A percentile compares a stretch with the other conserved stretches of the same genome.
These are phyloP conservation scores for Oncopodura yosiiana DNA, from an alignment of 1,140 invertebrate genomes.

Conservation along the genomic window DNA sequence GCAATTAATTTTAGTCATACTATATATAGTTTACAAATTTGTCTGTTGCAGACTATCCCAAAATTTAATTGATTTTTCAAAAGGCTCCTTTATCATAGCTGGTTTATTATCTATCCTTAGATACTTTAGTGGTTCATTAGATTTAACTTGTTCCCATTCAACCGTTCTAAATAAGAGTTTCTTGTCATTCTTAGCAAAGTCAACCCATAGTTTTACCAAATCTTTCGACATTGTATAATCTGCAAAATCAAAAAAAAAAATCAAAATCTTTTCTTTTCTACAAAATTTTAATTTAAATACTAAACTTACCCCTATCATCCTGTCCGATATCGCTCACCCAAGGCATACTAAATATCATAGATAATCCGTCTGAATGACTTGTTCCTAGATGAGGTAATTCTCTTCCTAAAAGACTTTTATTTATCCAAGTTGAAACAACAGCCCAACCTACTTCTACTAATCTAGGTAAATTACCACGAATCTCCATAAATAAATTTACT, in stretches of 20 bases:
- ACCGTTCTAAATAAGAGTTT: conserved; percentile 12
- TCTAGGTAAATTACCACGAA: conserved; percentile 7
- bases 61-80: conserved; percentile 16
- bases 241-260: too few relatives aligned
- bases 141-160: conserved; percentile 8
- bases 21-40: too few relatives aligned
- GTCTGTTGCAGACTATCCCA: conserved; percentile 11
- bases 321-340: conserved; percentile 19
- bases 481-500: conserved; percentile 18
- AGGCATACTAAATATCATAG: conserved; percentile 27
- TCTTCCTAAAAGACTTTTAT: conserved; percentile 6
- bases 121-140: conserved; percentile 3
- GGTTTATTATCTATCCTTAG: conserved; percentile 17
- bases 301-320: conserved; percentile 17
- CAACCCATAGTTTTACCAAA: conserved; percentile 19
- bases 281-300: too few relatives aligned
- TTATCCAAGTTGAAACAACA: conserved; percentile 5
- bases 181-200: conserved; percentile 18
- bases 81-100: conserved; percentile 16
- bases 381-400: conserved; percentile 2
- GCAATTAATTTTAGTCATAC: too few relatives aligned
- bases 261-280: too few relatives aligned
- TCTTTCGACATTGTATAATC: conserved; percentile 25
- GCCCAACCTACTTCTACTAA: conserved; percentile 13
- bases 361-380: conserved; percentile 23